Conservation (phyloP, 2,797 vertebrate species). For the Mormyrus hasselquistii region DNA sequence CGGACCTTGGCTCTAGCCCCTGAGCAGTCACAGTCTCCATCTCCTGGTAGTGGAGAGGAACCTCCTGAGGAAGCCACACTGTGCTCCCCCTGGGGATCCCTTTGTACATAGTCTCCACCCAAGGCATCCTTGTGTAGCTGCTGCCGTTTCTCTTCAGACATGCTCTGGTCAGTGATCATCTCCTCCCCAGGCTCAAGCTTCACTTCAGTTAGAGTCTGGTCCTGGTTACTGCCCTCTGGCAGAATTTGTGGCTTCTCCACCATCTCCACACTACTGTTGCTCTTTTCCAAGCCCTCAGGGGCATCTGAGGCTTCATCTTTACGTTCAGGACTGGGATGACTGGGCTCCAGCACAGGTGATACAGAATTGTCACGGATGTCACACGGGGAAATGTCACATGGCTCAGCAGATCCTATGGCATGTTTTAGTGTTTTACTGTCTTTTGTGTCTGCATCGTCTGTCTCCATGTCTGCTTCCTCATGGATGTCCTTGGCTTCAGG, state of each 20-base stretch:
- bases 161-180: conserved; percentile 48
- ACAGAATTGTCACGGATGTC: conserved; percentile 43
- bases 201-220: conserved; percentile 33
- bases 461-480: conserved; percentile 42
- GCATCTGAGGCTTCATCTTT: conserved; percentile 38
- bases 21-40: conserved; percentile 74
- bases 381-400: conserved; percentile 30
- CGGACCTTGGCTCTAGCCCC: conserved; percentile 71
- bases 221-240: conserved; percentile 23
- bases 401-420: conserved; percentile 30
- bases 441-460: conserved; percentile 28
- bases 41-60: conserved; percentile 61
- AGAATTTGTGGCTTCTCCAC: conserved; percentile 25
- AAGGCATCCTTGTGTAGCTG: conserved; percentile 51
- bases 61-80: conserved; percentile 66
- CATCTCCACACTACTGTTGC: conserved; percentile 1
- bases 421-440: conserved; percentile 43
- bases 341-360: conserved; percentile 5
- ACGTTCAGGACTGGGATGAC: conserved; percentile 39
- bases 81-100: conserved; percentile 62
- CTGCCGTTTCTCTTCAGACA: conserved; percentile 61
- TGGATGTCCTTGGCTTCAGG: conserved; percentile 26
- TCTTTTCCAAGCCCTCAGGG: conserved; percentile 35
- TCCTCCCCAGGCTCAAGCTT: conserved; percentile 42
- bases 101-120: conserved; percentile 35